A percentile compares a stretch with the other conserved stretches of the same genome.
Evolutionary conservation across 2,797 vertebrate genomes (phyloP).

Genomic region (Characodon lateralis): DNA sequence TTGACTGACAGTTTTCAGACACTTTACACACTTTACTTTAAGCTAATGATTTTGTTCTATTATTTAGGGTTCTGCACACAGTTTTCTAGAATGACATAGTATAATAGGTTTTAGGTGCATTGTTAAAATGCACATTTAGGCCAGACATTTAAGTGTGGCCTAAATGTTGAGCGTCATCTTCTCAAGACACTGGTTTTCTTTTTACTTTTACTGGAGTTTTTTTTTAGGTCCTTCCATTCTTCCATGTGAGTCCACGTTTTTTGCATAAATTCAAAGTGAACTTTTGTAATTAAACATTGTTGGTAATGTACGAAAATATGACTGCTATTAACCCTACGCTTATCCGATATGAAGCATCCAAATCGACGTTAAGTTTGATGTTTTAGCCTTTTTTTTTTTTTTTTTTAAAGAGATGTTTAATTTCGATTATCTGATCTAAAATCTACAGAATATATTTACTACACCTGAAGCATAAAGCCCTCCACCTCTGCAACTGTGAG

Average conservation of each 20-base stretch:
- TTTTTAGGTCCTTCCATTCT: background rate
- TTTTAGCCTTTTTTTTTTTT: background rate
- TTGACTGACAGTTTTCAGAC: background rate
- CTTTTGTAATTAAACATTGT: background rate
- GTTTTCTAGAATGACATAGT: too few relatives aligned
- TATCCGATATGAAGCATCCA: background rate
- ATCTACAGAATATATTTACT: background rate
- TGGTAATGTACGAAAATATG: background rate
- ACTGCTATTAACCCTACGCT: background rate
- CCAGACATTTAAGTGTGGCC: too few relatives aligned
- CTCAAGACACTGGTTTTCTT: too few relatives aligned
- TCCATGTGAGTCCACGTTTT: background rate
- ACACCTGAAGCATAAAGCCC: background rate
- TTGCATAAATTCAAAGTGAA: background rate
- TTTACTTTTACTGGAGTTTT: too few relatives aligned
- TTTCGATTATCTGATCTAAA: background rate
- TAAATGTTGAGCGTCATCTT: too few relatives aligned
- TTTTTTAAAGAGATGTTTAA: background rate
- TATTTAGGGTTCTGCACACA: too few relatives aligned
- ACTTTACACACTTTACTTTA: background rate
- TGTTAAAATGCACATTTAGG: too few relatives aligned
- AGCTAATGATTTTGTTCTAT: background rate
- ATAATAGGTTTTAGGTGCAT: too few relatives aligned
- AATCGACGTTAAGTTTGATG: background rate
- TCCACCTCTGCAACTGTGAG: background rate